Evolutionary conservation across 2,797 vertebrate species (phyloP).

Genomic region (Periparus ater): DNA sequence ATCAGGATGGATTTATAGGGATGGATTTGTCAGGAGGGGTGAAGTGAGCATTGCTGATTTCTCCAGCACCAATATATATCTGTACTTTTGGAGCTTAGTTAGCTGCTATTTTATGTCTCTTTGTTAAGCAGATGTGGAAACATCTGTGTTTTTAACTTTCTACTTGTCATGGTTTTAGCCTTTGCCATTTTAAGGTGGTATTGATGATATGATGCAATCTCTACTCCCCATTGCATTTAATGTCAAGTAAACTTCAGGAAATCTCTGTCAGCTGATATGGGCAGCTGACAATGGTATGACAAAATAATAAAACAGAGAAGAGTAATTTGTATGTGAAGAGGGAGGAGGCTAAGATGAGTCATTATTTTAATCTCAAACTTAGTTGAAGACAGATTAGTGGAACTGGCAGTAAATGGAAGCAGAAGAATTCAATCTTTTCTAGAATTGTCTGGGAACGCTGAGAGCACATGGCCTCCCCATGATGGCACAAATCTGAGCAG

Average conservation of each 20-base stretch:
- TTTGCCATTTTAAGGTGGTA: neutral
- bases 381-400: neutral
- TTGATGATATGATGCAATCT: neutral
- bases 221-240: neutral
- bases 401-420: neutral
- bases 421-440: neutral
- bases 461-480: neutral
- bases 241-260: neutral
- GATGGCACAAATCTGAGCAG: neutral
- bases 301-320: neutral
- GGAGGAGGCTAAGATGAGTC: neutral
- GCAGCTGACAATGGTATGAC: neutral
- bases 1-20: neutral
- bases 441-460: neutral
- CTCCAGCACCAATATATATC: neutral
- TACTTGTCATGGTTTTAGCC: neutral
- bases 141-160: neutral
- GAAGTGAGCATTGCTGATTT: neutral
- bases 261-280: neutral
- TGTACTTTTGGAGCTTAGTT: neutral
- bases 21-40: neutral
- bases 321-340: neutral
- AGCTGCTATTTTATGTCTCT: neutral
- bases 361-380: neutral
- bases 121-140: neutral